Percentiles rank a stretch among this genome's conserved stretches.
Conservation (phyloP, 2,888 invertebrate genomes). For the Limenitis camilla region DNA sequence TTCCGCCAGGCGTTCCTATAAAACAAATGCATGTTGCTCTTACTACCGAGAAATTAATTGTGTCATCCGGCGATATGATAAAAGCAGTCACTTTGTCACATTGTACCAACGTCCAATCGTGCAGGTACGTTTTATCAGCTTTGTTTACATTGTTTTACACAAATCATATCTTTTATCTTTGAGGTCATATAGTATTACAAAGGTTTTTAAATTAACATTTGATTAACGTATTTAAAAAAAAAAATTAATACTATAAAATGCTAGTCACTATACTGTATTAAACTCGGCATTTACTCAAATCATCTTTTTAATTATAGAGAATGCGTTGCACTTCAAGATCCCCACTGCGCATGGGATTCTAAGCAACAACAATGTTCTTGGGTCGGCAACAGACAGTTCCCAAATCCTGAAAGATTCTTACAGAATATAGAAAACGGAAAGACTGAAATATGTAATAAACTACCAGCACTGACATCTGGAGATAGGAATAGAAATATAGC, state of each 20-base stretch:
- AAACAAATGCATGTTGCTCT: conserved; percentile 85
- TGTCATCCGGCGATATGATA: conserved; percentile 90
- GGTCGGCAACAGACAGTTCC: conserved; percentile 73
- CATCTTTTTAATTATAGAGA: conserved; percentile 78
- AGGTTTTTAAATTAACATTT: too few relatives aligned
- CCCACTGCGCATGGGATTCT: conserved; percentile 97
- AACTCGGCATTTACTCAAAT: too few relatives aligned
- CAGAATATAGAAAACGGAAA: conserved; percentile 84
- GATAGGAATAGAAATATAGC: conserved; percentile 63
- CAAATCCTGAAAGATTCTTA: conserved; percentile 77
- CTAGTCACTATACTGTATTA: too few relatives aligned
- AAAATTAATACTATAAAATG: too few relatives aligned
- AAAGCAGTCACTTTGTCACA: conserved; percentile 89
- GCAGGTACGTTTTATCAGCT: conserved; percentile 67
- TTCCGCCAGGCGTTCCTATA: conserved; percentile 80
- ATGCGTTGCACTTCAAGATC: conserved; percentile 95
- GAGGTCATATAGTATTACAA: not conserved
- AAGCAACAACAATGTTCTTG: conserved; percentile 76
- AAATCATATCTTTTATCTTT: conserved; percentile 1
- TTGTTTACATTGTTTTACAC: not conserved
- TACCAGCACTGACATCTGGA: conserved; percentile 56
- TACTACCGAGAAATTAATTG: conserved; percentile 87
- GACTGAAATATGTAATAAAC: conserved; percentile 73
- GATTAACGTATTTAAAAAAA: too few relatives aligned
- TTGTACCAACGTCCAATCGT: conserved; percentile 80